Conservation (phyloP, 2,113 vertebrate genomes). For the Telmatochromis brichardi region DNA sequence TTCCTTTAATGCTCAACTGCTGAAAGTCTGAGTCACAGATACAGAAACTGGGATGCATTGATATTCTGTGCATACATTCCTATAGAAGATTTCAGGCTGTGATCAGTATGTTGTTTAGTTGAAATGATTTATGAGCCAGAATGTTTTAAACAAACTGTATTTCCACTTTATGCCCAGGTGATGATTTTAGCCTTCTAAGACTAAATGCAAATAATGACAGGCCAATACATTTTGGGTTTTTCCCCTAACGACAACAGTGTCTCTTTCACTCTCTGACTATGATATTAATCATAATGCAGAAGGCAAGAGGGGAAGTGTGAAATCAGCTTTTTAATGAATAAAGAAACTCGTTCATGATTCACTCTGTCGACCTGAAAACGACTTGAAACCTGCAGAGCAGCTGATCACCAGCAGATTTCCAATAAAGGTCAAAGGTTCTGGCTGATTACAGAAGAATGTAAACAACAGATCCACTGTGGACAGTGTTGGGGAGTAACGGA, state of each 20-base stretch:
- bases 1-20: neutral
- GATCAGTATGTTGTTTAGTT: neutral
- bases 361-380: neutral
- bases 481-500: too few species aligned
- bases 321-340: neutral
- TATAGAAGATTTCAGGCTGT: neutral
- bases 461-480: neutral
- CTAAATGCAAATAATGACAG: neutral
- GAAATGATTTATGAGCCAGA: neutral
- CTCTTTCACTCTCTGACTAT: neutral
- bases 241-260: neutral
- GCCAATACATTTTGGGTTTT: neutral
- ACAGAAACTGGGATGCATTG: neutral
- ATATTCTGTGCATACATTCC: neutral
- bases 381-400: neutral
- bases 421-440: neutral
- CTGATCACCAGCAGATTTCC: neutral
- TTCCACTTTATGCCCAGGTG: neutral
- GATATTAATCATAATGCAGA: neutral
- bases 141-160: neutral
- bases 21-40: neutral
- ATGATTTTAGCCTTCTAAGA: neutral
- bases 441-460: neutral
- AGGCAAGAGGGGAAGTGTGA: neutral
- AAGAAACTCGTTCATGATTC: neutral